These are phyloP conservation scores for Leptinotarsa undecemlineata DNA, from an alignment of 1,140 invertebrate genomes.

Conservation along the genomic window DNA sequence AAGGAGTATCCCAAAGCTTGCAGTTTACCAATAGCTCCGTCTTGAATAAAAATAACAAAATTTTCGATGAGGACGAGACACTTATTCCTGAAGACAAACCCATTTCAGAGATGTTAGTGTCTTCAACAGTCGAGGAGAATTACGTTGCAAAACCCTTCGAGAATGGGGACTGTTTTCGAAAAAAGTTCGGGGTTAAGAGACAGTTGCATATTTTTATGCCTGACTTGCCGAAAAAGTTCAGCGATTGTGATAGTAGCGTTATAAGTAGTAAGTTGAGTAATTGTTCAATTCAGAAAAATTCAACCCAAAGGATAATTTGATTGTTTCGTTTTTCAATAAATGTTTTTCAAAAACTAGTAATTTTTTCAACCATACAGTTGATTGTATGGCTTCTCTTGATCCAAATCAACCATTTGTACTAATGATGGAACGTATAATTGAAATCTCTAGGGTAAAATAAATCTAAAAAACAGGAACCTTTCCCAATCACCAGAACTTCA, in stretches of 20 bases:
- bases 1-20: slow-evolving; percentile 6
- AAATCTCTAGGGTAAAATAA: too few species aligned
- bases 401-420: too few species aligned
- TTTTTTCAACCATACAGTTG: too few species aligned
- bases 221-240: slow-evolving; percentile 57
- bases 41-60: background rate
- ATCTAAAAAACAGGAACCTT: too few species aligned
- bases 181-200: slow-evolving; percentile 49
- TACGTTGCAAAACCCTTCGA: background rate
- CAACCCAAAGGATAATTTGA: background rate
- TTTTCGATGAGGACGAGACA: background rate
- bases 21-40: background rate
- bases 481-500: too few species aligned
- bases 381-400: too few species aligned
- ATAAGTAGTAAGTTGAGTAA: slow-evolving; percentile 38
- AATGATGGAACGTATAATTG: too few species aligned
- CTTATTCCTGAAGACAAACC: background rate
- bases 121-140: slow-evolving; percentile 20
- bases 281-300: slow-evolving; percentile 1
- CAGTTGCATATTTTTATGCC: slow-evolving; percentile 74
- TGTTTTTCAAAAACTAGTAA: too few species aligned
- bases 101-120: background rate
- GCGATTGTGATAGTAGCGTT: slow-evolving; percentile 40
- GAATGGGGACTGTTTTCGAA: slow-evolving; percentile 10
- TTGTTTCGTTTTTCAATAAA: too few species aligned